Percentiles rank a stretch among this genome's conserved stretches.
Evolutionary conservation across 2,888 invertebrate genomes (phyloP).

Genomic region (Rotaria macrura): DNA sequence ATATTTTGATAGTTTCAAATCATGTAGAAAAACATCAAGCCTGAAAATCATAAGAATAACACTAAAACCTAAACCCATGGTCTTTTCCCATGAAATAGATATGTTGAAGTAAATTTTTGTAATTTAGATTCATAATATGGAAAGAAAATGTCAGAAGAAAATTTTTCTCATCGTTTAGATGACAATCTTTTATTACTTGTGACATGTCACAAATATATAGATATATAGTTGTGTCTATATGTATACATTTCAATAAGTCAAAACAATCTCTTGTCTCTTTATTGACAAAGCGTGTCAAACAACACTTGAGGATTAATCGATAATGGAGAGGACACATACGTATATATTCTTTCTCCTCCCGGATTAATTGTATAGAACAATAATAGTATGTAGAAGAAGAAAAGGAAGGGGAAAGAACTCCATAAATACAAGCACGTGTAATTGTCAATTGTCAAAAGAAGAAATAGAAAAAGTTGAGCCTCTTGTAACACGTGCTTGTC

Average conservation of each 20-base stretch:
- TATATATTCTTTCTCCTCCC: background rate
- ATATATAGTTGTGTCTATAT: background rate
- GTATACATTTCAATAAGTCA: background rate
- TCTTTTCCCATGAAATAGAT: no score
- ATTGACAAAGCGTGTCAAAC: constrained; percentile 12
- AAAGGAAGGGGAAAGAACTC: background rate
- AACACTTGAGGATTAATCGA: constrained; percentile 2
- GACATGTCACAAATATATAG: background rate
- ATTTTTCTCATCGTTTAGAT: background rate
- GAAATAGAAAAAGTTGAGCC: background rate
- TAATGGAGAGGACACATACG: background rate
- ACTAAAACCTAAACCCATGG: no score
- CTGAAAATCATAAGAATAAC: no score
- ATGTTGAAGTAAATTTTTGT: background rate
- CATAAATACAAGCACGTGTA: background rate
- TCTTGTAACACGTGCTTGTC: constrained; percentile 8
- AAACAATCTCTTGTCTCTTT: background rate
- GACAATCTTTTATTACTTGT: background rate
- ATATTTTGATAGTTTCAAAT: no score
- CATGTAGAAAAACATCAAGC: no score
- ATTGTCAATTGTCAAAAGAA: background rate
- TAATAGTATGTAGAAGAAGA: background rate
- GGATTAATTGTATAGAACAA: background rate
- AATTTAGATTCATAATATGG: background rate
- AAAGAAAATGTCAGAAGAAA: background rate